Conservation (phyloP, 2,113 vertebrate species). For the Butorides virescens region DNA sequence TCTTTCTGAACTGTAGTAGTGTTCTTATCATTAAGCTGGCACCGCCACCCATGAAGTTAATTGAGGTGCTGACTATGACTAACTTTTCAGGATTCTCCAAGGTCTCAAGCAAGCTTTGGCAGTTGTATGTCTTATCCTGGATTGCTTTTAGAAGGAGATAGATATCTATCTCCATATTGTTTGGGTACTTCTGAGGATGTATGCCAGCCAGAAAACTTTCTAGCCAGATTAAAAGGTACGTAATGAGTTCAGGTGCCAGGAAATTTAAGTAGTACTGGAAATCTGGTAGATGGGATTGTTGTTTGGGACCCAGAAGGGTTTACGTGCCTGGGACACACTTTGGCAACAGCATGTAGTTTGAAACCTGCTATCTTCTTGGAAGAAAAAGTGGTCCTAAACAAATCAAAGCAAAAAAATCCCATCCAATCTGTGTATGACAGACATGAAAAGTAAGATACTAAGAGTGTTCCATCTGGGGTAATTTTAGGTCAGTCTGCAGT, state of each 20-base stretch:
- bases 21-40: constrained; percentile 44
- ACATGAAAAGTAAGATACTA: background rate
- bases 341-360: background rate
- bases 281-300: background rate
- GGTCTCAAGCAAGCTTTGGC: constrained; percentile 32
- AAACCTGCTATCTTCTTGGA: background rate
- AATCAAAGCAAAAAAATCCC: background rate
- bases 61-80: constrained; percentile 42
- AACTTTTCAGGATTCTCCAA: constrained; percentile 48
- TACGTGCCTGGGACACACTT: background rate
- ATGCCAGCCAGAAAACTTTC: background rate
- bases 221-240: background rate
- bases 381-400: background rate
- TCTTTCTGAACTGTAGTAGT: background rate
- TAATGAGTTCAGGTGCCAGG: background rate
- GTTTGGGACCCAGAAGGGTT: background rate
- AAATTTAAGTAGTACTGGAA: background rate
- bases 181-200: background rate
- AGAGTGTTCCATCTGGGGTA: background rate
- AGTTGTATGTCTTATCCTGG: background rate
- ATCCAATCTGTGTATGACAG: background rate
- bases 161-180: background rate
- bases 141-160: constrained; percentile 21
- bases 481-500: background rate
- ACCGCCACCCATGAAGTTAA: constrained; percentile 63